These are phyloP conservation scores for Petroica traversi DNA, from an alignment of 2,113 vertebrate species.

Conservation along the genomic window DNA sequence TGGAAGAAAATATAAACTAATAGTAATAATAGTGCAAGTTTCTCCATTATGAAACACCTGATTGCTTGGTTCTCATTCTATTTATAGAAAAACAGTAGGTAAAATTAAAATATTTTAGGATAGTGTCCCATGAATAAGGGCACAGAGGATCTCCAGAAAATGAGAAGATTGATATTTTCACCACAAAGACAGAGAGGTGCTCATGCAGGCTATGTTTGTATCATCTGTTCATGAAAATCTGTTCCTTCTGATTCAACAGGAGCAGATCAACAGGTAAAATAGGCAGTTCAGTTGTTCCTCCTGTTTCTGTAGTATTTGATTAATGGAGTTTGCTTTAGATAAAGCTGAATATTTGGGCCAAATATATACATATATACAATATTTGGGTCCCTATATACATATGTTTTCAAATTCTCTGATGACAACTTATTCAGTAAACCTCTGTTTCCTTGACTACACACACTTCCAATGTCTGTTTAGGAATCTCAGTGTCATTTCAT, in stretches of 20 bases:
- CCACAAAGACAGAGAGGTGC: not conserved
- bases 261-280: not conserved
- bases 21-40: not conserved
- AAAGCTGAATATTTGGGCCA: not conserved
- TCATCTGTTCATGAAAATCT: not conserved
- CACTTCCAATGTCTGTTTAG: not conserved
- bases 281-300: not conserved
- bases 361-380: too few species aligned
- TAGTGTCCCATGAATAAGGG: not conserved
- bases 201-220: not conserved
- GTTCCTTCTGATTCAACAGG: not conserved
- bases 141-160: not conserved
- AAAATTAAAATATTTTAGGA: not conserved
- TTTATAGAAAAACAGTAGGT: not conserved
- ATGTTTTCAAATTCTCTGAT: not conserved
- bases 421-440: not conserved
- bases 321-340: not conserved
- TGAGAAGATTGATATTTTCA: not conserved
- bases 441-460: not conserved
- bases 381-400: not conserved
- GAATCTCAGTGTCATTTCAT: not conserved
- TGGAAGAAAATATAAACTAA: not conserved
- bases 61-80: not conserved
- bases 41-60: not conserved
- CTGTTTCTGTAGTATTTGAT: not conserved